A percentile compares a stretch with the other conserved stretches of the same genome.
Evolutionary conservation across 2,888 invertebrate genomes (phyloP).

Genomic region (Ellobium chinense): DNA sequence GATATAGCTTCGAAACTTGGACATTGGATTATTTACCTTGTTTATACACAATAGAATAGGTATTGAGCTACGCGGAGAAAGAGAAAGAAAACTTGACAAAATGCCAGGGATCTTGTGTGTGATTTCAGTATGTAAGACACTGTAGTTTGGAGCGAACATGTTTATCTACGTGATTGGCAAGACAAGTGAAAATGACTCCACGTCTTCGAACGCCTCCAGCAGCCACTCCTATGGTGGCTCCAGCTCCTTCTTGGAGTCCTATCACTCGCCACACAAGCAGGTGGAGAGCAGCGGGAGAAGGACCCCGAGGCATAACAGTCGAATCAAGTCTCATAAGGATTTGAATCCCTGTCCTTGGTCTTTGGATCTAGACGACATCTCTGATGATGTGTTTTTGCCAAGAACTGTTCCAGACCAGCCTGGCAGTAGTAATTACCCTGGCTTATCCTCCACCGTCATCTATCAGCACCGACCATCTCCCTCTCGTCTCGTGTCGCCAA

Average conservation of each 20-base stretch:
- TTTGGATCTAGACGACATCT: not conserved
- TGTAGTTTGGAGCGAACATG: too few relatives aligned
- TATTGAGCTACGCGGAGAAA: too few relatives aligned
- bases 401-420: not conserved
- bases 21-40: too few relatives aligned
- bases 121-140: too few relatives aligned
- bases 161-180: not conserved
- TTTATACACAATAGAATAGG: too few relatives aligned
- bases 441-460: not conserved
- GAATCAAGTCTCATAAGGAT: too few relatives aligned
- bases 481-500: not conserved
- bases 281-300: not conserved
- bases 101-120: too few relatives aligned
- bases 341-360: too few relatives aligned
- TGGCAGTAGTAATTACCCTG: not conserved
- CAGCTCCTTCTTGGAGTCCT: not conserved
- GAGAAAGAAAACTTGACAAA: too few relatives aligned
- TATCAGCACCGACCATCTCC: not conserved
- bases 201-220: not conserved
- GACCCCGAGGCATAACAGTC: too few relatives aligned
- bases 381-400: constrained; percentile 15
- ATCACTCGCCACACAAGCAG: not conserved
- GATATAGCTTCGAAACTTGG: too few relatives aligned
- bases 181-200: not conserved
- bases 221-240: not conserved